phyloP scores from a whole-genome alignment of 2,113 vertebrate species.

The Nothoprocta pentlandii region DNA sequence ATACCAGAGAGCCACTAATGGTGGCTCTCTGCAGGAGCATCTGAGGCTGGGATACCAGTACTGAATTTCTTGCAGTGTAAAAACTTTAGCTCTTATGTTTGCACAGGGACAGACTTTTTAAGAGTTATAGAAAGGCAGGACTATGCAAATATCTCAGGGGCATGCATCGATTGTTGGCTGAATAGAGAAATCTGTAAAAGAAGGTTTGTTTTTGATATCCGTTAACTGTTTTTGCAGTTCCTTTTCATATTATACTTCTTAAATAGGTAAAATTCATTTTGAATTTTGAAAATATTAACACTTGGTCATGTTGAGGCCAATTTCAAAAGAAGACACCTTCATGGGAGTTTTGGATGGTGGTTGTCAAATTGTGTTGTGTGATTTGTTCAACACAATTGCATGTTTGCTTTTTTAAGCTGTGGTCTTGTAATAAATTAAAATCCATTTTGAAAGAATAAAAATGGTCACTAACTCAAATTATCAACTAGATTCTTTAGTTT shows the following conservation, averaged over 20 bases:
- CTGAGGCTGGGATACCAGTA: neutral
- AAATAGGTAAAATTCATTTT: neutral
- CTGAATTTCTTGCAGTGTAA: neutral
- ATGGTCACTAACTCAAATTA: neutral
- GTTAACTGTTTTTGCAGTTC: neutral
- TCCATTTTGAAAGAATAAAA: neutral
- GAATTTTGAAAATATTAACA: neutral
- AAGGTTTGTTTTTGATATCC: neutral
- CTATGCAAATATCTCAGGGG: neutral
- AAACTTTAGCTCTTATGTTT: neutral
- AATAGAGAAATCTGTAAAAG: neutral
- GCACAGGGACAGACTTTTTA: neutral
- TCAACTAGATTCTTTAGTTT: neutral
- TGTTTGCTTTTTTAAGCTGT: neutral
- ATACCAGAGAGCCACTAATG: fast-evolving
- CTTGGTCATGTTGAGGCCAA: neutral
- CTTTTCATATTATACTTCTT: neutral
- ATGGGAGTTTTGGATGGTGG: neutral
- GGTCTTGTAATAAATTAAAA: neutral
- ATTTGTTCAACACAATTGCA: neutral
- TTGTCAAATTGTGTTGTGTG: neutral
- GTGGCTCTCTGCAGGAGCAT: neutral
- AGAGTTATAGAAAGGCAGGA: neutral
- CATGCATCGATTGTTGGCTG: neutral
- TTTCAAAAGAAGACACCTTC: fast-evolving